Evolutionary conservation across 2,797 vertebrate genomes (phyloP).

Genomic region (Echiichthys vipera): DNA sequence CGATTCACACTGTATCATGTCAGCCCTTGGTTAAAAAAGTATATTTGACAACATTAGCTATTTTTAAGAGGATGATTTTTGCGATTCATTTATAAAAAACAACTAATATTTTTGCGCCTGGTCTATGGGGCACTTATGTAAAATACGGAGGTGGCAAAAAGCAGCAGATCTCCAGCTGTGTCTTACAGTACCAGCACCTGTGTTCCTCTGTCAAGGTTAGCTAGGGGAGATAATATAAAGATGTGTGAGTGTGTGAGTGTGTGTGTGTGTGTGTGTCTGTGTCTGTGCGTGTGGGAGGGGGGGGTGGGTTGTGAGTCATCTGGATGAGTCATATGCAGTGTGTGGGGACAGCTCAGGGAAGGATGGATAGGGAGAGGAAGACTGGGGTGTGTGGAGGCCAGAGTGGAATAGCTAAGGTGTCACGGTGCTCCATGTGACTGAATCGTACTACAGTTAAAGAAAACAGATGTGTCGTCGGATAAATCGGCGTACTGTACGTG

Average conservation of each 20-base stretch:
- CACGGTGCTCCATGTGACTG: constrained; percentile 27
- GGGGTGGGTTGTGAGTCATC: constrained; percentile 81
- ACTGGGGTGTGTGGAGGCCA: constrained; percentile 63
- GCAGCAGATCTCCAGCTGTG: constrained; percentile 42
- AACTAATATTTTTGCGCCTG: constrained; percentile 30
- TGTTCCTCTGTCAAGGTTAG: constrained; percentile 84
- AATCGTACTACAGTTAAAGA: constrained; percentile 13
- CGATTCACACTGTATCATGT: constrained; percentile 21
- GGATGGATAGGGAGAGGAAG: constrained; percentile 65
- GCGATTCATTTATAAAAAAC: constrained; percentile 33
- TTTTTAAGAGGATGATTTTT: constrained; percentile 42
- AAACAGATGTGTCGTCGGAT: constrained; percentile 16
- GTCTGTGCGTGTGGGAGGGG: constrained; percentile 51
- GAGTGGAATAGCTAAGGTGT: constrained; percentile 51
- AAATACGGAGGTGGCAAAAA: constrained; percentile 58
- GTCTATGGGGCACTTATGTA: constrained; percentile 52
- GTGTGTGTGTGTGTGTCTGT: constrained; percentile 78
- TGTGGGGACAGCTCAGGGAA: constrained; percentile 75
- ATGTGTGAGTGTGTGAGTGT: constrained; percentile 77
- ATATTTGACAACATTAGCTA: constrained; percentile 31
- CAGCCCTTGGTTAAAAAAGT: constrained; percentile 7
- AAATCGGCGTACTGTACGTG: not conserved
- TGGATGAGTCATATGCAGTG: constrained; percentile 86
- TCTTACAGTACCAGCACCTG: constrained; percentile 68
- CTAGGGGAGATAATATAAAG: constrained; percentile 81